Conservation (phyloP, 2,797 vertebrate species). For the Staurois parvus region DNA sequence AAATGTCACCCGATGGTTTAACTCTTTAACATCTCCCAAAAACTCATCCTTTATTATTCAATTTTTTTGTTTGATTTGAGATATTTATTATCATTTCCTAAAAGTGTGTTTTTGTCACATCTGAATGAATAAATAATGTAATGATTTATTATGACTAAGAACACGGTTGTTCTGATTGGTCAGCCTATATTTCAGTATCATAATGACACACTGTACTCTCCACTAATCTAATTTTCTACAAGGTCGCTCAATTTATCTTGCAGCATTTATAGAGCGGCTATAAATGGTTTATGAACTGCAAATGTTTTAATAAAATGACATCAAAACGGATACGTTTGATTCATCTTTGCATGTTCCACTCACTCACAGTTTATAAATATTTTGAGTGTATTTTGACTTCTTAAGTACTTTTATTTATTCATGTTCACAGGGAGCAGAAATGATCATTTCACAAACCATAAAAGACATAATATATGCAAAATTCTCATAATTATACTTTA, state of each 20-base stretch:
- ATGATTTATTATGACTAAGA: background rate
- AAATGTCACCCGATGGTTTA: too few relatives aligned
- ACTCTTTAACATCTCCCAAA: too few relatives aligned
- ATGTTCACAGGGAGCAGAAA: background rate
- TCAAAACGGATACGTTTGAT: background rate
- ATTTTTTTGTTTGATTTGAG: too few relatives aligned
- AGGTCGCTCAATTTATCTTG: background rate
- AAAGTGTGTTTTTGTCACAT: too few relatives aligned
- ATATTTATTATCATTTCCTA: too few relatives aligned
- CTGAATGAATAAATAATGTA: too few relatives aligned
- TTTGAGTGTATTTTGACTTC: background rate
- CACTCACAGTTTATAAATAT: slow-evolving; percentile 19
- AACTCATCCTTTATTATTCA: too few relatives aligned
- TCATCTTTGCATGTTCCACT: slow-evolving; percentile 20
- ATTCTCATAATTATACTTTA: slow-evolving; percentile 1
- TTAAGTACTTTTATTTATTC: background rate
- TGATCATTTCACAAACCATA: slow-evolving; percentile 1
- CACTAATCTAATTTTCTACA: background rate
- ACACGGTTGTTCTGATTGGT: background rate
- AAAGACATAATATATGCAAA: background rate
- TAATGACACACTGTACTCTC: background rate
- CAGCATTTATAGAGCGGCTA: background rate
- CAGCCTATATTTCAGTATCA: background rate
- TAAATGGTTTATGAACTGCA: slow-evolving; percentile 26
- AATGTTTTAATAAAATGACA: slow-evolving; percentile 20